phyloP scores from a whole-genome alignment of 2,888 invertebrate species.

The Drosophila dives region DNA sequence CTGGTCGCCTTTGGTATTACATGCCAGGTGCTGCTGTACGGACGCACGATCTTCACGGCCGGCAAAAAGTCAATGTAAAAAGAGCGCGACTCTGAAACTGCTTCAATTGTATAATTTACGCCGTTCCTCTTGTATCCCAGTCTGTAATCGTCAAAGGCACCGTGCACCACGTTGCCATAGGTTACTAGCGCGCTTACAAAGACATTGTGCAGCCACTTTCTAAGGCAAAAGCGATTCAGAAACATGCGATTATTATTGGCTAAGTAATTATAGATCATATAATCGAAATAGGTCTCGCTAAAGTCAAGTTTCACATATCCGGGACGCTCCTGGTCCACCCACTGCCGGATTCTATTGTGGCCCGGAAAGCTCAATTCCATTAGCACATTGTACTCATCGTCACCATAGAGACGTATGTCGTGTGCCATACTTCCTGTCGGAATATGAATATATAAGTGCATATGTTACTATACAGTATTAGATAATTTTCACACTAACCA shows the following conservation, averaged over 20 bases:
- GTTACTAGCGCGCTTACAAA: slow-evolving; percentile 15
- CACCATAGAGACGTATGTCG: slow-evolving; percentile 46
- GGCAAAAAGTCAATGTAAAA: slow-evolving; percentile 73
- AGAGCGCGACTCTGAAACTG: slow-evolving; percentile 24
- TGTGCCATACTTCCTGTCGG: slow-evolving; percentile 60
- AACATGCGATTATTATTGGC: slow-evolving; percentile 11
- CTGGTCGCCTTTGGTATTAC: slow-evolving; percentile 60
- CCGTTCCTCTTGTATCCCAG: slow-evolving; percentile 46
- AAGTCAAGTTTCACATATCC: slow-evolving; percentile 62
- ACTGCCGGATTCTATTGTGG: slow-evolving; percentile 19
- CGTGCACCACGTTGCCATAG: slow-evolving; percentile 4
- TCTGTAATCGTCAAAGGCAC: slow-evolving; percentile 19
- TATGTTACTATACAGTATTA: background rate
- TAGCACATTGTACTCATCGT: slow-evolving; percentile 69
- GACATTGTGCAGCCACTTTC: slow-evolving; percentile 38
- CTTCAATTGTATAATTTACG: slow-evolving; percentile 59
- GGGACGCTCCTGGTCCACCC: slow-evolving; percentile 34
- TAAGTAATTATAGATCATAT: slow-evolving; percentile 12
- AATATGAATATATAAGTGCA: background rate
- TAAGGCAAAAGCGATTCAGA: slow-evolving; percentile 27
- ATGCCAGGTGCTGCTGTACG: slow-evolving; percentile 35
- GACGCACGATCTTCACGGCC: slow-evolving; percentile 49
- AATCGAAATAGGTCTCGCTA: slow-evolving; percentile 1
- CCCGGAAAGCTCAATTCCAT: slow-evolving; percentile 56
- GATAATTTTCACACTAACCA: slow-evolving; percentile 28